Base-by-base conservation (phyloP, 2,797 vertebrate genomes). In the Botia kubotai region DNA sequence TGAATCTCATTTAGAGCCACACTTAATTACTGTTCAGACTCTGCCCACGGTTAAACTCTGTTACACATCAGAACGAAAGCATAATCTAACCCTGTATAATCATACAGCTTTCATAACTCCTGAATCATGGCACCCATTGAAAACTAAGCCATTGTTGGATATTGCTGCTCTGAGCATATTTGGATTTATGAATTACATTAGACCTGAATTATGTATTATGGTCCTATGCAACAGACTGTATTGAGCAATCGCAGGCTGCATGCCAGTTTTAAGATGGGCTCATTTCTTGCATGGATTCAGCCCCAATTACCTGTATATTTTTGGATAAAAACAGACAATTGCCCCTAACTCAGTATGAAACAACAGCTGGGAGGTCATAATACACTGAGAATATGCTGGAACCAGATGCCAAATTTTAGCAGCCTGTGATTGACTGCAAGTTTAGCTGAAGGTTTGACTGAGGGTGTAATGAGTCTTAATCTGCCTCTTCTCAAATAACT, bases 51-150 rank as follows among this genome's bases (percentile, higher is more conserved):
- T 91, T 90, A 89, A 87, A 92, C 69, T 91, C 92, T 91, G 88
- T 89, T 86, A 87, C 85, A 85, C 90, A 90, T 90, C 91, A 89
- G 91, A 93, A 93, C 87, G 89, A 91, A 88, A 87, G 87, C 87
- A 86, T 91, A 69, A 85, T 92, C 92, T 92, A 89, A 90, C 86
- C 84, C 88, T 89, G 89, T 89, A 91, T 93, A 92, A 92, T 91
- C 66, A 72, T 62, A 62, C 66, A 87, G 90, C 87, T 87, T 87
- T 23, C 52, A 69, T 23, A 29, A 36, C 58, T 77, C 29, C 57
- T 82, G 70, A 69, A 83, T 70, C 66, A 70, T 39, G 50, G 52
- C 36, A 16, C 55, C 58, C 78, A 4, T 43, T 16, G 33, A 72
- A 19, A 43, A 75, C 63, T 60, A 50, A 76, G 29, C 19, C 23